phyloP scores from a whole-genome alignment of 2,797 vertebrate genomes.

The Vultur gryphus region DNA sequence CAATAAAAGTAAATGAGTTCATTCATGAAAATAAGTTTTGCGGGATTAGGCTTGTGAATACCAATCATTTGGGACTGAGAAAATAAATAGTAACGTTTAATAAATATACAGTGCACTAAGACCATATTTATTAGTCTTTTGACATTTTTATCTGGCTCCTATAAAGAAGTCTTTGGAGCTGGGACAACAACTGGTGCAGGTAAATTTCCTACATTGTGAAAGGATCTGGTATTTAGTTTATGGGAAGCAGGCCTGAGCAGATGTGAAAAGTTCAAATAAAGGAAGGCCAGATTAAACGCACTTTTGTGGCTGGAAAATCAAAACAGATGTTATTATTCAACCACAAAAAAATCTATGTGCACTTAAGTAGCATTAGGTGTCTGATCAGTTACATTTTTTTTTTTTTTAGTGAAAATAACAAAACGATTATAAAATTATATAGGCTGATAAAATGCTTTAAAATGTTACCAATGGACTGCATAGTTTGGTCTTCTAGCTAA shows the following conservation, averaged over 20 bases:
- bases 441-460: conserved; percentile 43
- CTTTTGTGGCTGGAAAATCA: conserved; percentile 78
- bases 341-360: conserved; percentile 71
- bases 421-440: conserved; percentile 58
- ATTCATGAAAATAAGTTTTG: not conserved
- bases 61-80: conserved; percentile 28
- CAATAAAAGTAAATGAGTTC: not conserved
- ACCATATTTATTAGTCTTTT: conserved; percentile 67
- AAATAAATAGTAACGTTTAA: conserved; percentile 47
- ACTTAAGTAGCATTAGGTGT: conserved; percentile 76
- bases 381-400: conserved; percentile 53
- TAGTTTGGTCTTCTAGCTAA: not conserved
- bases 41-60: not conserved
- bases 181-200: conserved; percentile 70
- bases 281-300: conserved; percentile 80
- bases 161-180: conserved; percentile 70
- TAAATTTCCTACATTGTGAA: conserved; percentile 75
- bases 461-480: not conserved
- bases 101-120: conserved; percentile 50
- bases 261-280: conserved; percentile 84
- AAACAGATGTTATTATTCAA: conserved; percentile 83
- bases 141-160: conserved; percentile 69
- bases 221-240: conserved; percentile 76
- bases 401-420: conserved; percentile 64
- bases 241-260: conserved; percentile 77